Base-by-base conservation (phyloP, 2,888 invertebrate species). In the Oeneis ivallda region DNA sequence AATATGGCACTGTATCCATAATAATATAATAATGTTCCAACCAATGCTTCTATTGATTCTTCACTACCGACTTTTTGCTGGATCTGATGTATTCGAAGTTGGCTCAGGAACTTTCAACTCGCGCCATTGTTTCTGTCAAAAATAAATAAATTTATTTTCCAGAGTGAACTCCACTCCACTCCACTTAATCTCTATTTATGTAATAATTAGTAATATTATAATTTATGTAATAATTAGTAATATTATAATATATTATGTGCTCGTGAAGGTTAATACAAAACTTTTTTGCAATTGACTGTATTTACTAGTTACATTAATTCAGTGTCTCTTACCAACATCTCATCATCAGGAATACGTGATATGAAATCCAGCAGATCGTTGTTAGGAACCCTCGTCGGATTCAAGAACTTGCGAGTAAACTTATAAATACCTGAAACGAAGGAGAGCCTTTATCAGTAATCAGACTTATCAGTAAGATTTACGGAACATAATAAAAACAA, bases 341-440 rank as follows among this genome's bases (percentile, higher is more conserved):
- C 82, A 69, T 90, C 83, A 71, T 91, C 90, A 1, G 91, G 91
- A 68, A 91, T 85, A 66, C 91, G 75, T 6, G 91, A 91, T 67
- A 92, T 72, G 67, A 92, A 92, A 74, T 92, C 91, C 62, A 91
- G 68, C 26, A 92, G 72, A 71, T 92, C 91, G 49, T 92, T 90
- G 73, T 92, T 92, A 49, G 90, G 91, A 71, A 86, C 74, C 79
- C 91, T 78, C 9, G 83, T 76, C 11, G 91, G 91, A 67, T 89
- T 84, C 43, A 91, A 62, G 57, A 80, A 76, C 70, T 89, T 91
- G 10, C 91, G 83, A 9, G 81, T 82, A 64, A 89, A 91, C 74
- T 92, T 92, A 65, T 89, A 89, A 71, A 90, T 76, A 71, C 91
- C 91, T 92, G 82, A 10, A 82, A 87, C 17, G 56, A 41, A 65